A percentile compares a stretch with the other conserved stretches of the same genome.
Evolutionary conservation across 2,888 invertebrate species (phyloP).

Genomic region (Vesta saturnalis): DNA sequence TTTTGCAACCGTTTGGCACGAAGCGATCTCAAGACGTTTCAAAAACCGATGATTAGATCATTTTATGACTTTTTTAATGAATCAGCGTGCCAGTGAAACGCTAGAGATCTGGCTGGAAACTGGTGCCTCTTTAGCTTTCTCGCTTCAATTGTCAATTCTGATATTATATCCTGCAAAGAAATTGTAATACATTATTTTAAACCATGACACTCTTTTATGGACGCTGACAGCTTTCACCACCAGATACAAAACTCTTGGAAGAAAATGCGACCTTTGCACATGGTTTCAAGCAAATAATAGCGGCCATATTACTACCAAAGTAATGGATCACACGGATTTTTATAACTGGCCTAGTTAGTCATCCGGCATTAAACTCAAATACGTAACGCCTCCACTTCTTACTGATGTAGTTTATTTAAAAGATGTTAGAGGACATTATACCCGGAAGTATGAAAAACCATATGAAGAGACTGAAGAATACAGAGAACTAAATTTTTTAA

Average conservation of each 20-base stretch:
- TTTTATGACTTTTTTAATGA: neutral
- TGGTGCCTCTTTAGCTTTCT: neutral
- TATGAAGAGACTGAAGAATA: neutral
- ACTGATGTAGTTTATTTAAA: neutral
- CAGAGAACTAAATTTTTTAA: neutral
- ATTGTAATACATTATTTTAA: neutral
- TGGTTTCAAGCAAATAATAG: neutral
- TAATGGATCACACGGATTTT: neutral
- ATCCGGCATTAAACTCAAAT: neutral
- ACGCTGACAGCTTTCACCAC: neutral
- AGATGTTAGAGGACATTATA: neutral
- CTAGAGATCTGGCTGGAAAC: neutral
- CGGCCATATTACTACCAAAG: neutral
- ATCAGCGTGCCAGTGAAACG: neutral
- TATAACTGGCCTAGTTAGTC: neutral
- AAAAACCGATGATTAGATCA: too few relatives aligned
- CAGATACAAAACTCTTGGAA: neutral
- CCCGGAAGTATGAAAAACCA: neutral
- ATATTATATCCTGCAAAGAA: neutral
- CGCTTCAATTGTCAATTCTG: neutral
- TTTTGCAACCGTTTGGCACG: conserved; percentile 1
- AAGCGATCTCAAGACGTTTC: neutral
- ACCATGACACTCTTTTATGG: neutral
- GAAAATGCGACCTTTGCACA: neutral
- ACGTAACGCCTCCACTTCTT: neutral